Percentiles rank a stretch among this genome's conserved stretches.
phyloP scores from a whole-genome alignment of 2,797 vertebrate species.

The Syngnathus rostellatus region DNA sequence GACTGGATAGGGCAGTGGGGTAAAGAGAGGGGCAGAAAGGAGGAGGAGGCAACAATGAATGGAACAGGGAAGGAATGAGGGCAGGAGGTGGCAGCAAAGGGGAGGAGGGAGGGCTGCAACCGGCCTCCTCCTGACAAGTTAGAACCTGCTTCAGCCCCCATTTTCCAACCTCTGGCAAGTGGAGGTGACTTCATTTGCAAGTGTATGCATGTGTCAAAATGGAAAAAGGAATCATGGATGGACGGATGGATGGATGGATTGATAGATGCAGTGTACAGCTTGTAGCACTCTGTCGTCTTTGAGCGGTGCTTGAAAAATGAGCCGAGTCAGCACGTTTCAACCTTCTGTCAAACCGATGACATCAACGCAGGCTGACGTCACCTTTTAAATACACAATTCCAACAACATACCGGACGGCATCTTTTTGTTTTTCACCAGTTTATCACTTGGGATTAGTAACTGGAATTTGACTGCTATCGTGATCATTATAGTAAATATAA shows the following conservation, averaged over 20 bases:
- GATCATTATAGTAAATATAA: background rate
- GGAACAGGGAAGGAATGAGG: constrained; percentile 44
- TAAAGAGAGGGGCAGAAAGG: constrained; percentile 22
- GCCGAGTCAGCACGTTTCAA: constrained; percentile 60
- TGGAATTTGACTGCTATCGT: background rate
- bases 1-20: constrained; percentile 41
- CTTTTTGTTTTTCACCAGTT: constrained; percentile 39
- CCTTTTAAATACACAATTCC: constrained; percentile 44
- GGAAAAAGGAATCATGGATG: background rate
- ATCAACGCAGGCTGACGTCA: constrained; percentile 58
- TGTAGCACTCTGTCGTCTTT: background rate
- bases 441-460: constrained; percentile 13
- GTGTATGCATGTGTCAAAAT: constrained; percentile 6
- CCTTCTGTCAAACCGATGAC: constrained; percentile 53
- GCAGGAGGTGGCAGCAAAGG: constrained; percentile 32
- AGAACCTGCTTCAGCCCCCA: constrained; percentile 61
- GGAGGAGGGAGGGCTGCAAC: constrained; percentile 28
- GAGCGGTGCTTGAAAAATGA: constrained; percentile 27
- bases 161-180: constrained; percentile 51
- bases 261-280: constrained; percentile 1
- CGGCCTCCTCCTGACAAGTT: constrained; percentile 56
- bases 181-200: constrained; percentile 58
- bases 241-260: background rate
- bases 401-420: constrained; percentile 30
- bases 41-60: constrained; percentile 41